Base-by-base conservation (phyloP, 2,797 vertebrate genomes). In the Fistularia commersonii region DNA sequence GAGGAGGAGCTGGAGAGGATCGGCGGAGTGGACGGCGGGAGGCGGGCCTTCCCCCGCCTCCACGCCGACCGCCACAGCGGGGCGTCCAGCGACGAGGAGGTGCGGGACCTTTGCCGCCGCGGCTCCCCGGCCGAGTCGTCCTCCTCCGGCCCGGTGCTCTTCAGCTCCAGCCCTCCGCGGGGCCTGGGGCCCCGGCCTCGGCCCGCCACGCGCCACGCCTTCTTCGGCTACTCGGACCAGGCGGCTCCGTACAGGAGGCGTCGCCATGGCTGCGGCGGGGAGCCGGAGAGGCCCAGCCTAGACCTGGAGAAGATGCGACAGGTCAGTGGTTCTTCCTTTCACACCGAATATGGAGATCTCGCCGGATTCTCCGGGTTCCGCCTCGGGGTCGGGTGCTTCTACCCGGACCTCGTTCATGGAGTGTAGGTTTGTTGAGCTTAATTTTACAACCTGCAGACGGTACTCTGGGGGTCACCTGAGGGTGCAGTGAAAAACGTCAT, bases 291-390 rank as follows among this genome's bases (percentile, higher is more conserved):
- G 76, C 94, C 94, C 39, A 96, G 94, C 79, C 88, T 96, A 45
- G 94, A 96, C 72, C 79, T 96, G 69, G 94, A 96, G 84, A 96
- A 96, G 83, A 96, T 96, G 94, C 94, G 95, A 82, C 94, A 96
- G 93, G 94, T 96, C 79, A 42, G 86, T 73, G 8, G 23, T 33
- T 8, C 10, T 7, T 59, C 8, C 33, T 8, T 32, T n/a, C n/a
- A n/a, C n/a, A n/a, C n/a, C n/a, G n/a, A n/a, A n/a, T n/a, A n/a
- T n/a, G n/a, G n/a, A n/a, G n/a, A n/a, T n/a, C n/a, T n/a, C n/a
- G n/a, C n/a, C n/a, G n/a, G n/a, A n/a, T n/a, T n/a, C n/a, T n/a
- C n/a, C n/a, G n/a, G n/a, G n/a, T n/a, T n/a, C n/a, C n/a, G n/a
- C n/a, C n/a, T n/a, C n/a, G n/a, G n/a, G n/a, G n/a, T n/a, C n/a